Conservation (phyloP, 1,140 invertebrate genomes). For the Zeugodacus cucurbitae region DNA sequence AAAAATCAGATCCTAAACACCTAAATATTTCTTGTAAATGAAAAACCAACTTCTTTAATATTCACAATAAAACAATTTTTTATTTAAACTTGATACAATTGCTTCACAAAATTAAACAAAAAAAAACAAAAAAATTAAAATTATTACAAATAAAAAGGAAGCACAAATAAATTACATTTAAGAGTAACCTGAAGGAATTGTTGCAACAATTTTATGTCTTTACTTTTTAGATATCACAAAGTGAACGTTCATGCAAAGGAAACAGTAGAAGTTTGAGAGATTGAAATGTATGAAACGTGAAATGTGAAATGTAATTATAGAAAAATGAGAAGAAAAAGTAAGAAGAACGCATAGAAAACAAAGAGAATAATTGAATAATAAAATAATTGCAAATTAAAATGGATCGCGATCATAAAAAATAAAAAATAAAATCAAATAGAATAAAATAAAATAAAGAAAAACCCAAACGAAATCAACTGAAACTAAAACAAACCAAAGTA, state of each 20-base stretch:
- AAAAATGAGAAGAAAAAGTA: neutral
- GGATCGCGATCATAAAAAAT: constrained; percentile 43
- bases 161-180: constrained; percentile 38
- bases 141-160: constrained; percentile 40
- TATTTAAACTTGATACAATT: constrained; percentile 25
- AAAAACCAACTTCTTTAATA: neutral
- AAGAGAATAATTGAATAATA: constrained; percentile 3
- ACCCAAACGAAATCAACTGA: neutral
- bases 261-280: constrained; percentile 23
- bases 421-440: neutral
- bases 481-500: neutral
- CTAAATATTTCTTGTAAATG: neutral
- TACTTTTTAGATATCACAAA: constrained; percentile 44
- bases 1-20: no score
- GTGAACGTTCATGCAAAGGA: constrained; percentile 30
- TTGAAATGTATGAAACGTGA: constrained; percentile 25
- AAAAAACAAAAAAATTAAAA: constrained; percentile 32
- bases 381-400: neutral
- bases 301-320: neutral
- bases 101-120: constrained; percentile 15
- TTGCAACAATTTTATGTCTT: constrained; percentile 45
- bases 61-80: constrained; percentile 12
- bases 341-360: neutral
- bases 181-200: constrained; percentile 44
- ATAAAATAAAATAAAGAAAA: neutral